A percentile compares a stretch with the other conserved stretches of the same genome.
Evolutionary conservation across 2,113 vertebrate genomes (phyloP).

Genomic region (Salvelinus alpinus): DNA sequence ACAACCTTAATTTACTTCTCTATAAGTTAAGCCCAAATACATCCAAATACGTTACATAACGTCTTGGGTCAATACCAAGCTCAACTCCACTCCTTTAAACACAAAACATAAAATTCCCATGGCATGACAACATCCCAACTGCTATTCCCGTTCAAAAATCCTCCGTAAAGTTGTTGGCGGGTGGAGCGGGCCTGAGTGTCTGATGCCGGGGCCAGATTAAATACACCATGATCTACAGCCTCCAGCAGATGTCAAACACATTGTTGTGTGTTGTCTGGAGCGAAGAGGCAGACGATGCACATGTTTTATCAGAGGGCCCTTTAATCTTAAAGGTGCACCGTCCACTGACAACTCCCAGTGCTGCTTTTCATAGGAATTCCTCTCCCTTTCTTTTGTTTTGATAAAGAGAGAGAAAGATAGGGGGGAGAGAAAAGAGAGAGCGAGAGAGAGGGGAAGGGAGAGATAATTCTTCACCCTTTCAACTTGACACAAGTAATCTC

Average conservation of each 20-base stretch:
- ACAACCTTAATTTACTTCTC: not conserved
- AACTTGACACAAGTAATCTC: not conserved
- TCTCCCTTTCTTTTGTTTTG: not conserved
- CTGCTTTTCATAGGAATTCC: constrained; percentile 3
- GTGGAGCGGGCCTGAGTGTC: constrained; percentile 2
- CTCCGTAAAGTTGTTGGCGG: constrained; percentile 4
- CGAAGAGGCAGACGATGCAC: constrained; percentile 8
- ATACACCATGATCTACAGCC: constrained; percentile 11
- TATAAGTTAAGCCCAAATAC: not conserved
- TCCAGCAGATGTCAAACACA: constrained; percentile 33
- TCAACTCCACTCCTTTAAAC: not conserved
- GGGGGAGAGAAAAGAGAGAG: no score
- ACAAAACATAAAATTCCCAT: not conserved
- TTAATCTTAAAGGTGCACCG: constrained; percentile 29
- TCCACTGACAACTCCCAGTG: constrained; percentile 23
- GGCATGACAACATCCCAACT: constrained; percentile 7
- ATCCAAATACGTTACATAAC: not conserved
- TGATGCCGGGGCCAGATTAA: constrained; percentile 14
- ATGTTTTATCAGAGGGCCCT: constrained; percentile 35
- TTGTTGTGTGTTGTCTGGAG: constrained; percentile 27
- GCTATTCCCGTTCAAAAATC: not conserved
- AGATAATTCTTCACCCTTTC: no score
- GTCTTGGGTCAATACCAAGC: not conserved
- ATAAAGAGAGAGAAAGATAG: no score
- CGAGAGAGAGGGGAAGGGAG: no score